phyloP scores from a whole-genome alignment of 2,113 vertebrate species.

The Cygnus atratus region DNA sequence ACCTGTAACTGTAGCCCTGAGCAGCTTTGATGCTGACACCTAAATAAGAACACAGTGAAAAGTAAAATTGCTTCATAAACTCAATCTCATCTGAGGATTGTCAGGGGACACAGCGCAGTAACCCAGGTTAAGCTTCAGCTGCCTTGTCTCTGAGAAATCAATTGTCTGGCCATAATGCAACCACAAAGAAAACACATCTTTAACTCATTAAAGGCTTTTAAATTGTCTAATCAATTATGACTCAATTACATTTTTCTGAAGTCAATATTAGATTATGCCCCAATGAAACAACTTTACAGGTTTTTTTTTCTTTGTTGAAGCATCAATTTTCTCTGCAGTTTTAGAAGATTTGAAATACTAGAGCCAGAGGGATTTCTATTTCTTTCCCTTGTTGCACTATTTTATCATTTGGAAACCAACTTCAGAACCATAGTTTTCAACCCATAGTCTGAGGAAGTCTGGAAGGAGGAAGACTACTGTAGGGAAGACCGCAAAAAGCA shows the following conservation, averaged over 20 bases:
- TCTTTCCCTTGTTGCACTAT: not conserved
- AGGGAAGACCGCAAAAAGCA: not conserved
- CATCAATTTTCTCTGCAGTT: not conserved
- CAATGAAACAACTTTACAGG: not conserved
- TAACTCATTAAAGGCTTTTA: constrained; percentile 67
- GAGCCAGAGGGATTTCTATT: not conserved
- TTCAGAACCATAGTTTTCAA: not conserved
- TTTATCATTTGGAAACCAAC: not conserved
- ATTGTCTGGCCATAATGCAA: constrained; percentile 53
- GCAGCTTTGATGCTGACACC: constrained; percentile 41
- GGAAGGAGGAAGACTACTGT: not conserved
- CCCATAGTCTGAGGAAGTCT: not conserved
- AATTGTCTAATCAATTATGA: constrained; percentile 70
- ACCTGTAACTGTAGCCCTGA: constrained; percentile 1
- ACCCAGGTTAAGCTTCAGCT: constrained; percentile 56
- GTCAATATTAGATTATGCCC: constrained; percentile 41
- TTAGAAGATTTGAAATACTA: not conserved
- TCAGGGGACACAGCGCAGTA: not conserved
- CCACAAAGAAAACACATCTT: constrained; percentile 63
- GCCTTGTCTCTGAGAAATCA: constrained; percentile 66
- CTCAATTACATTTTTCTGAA: constrained; percentile 58
- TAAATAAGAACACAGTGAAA: constrained; percentile 43
- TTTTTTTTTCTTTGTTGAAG: constrained; percentile 35
- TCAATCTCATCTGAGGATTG: constrained; percentile 46
- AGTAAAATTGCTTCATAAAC: constrained; percentile 51